Base-by-base conservation (phyloP, 2,113 vertebrate species). In the Saguinus imperator region DNA sequence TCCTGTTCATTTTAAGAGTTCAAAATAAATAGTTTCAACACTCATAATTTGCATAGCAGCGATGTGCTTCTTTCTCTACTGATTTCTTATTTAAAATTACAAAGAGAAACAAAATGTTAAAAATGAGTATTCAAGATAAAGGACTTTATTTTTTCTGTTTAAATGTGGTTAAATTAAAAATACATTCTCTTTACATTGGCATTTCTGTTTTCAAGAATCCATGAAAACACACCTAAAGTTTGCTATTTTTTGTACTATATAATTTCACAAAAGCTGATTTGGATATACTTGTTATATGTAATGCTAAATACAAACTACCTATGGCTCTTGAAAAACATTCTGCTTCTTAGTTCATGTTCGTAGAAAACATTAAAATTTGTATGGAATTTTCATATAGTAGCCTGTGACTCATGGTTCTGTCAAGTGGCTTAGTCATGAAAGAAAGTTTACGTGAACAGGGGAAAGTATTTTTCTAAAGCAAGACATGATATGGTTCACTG, bases 81-180 rank as follows among this genome's bases (percentile, higher is more conserved):
- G 35, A 77, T 86, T 95, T 76, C 12, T 40, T 76, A 21, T 76
- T 72, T 50, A 70, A 50, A 43, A 40, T 6, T 76, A 48, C 1
- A 85, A 81, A 77, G 3, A 91, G 4, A 88, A 83, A 57, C 29
- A 92, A 93, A 94, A 89, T 75, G 25, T 52, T 43, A 43, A 17
- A 88, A 72, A 35, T 50, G 23, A 21, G 18, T 45, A 66, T 58
- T 82, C 35, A 45, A 83, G 82, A 27, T 29, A 87, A 6, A 16
- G 3, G 23, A 35, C 1, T 66, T 52, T 17, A 76, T 73, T 64
- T 35, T 61, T 68, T 85, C 13, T 75, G 2, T 35, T 83, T 93
- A 58, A 58, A 14, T 79, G 35, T 68, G 7, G 2, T 37, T 76
- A 50, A 88, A 87, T 13, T n/a, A 82, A 84, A 27, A 66, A 68